Conservation (phyloP, 1,140 invertebrate genomes). For the Sarcophaga peregrina region DNA sequence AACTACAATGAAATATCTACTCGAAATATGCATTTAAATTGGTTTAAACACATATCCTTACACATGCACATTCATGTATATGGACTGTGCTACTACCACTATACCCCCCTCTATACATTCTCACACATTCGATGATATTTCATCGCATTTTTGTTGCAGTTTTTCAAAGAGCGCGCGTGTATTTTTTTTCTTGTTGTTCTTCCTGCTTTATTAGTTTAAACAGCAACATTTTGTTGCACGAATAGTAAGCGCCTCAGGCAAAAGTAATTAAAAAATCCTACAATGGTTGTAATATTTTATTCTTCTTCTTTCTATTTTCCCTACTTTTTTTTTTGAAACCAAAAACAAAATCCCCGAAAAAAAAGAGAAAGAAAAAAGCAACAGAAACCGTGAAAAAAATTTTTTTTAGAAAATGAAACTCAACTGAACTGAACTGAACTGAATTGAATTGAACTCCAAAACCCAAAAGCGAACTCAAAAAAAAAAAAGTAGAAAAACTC, state of each 20-base stretch:
- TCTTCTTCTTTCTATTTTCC: neutral
- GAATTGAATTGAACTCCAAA: too few relatives aligned
- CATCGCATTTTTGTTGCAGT: too few relatives aligned
- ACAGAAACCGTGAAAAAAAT: too few relatives aligned
- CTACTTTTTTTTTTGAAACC: neutral
- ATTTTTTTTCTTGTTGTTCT: neutral
- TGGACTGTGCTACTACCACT: too few relatives aligned
- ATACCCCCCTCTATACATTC: too few relatives aligned
- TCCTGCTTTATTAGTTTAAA: neutral
- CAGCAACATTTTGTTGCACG: slow-evolving; percentile 1
- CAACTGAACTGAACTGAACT: too few relatives aligned
- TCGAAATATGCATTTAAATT: slow-evolving; percentile 11
- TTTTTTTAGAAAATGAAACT: too few relatives aligned
- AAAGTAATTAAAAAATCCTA: slow-evolving; percentile 25
- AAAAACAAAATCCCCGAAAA: too few relatives aligned
- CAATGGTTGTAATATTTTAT: slow-evolving; percentile 20
- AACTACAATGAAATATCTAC: neutral
- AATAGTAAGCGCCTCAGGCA: slow-evolving; percentile 1
- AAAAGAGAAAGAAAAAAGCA: neutral
- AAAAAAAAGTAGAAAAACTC: too few relatives aligned
- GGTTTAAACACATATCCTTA: neutral
- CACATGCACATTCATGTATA: too few relatives aligned
- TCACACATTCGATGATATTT: too few relatives aligned
- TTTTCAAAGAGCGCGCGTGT: neutral
- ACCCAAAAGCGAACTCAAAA: too few relatives aligned